Evolutionary conservation across 2,888 invertebrate genomes (phyloP), one percentile per base, ranked within the genome.

Genomic region (Synergus japonicus): DNA sequence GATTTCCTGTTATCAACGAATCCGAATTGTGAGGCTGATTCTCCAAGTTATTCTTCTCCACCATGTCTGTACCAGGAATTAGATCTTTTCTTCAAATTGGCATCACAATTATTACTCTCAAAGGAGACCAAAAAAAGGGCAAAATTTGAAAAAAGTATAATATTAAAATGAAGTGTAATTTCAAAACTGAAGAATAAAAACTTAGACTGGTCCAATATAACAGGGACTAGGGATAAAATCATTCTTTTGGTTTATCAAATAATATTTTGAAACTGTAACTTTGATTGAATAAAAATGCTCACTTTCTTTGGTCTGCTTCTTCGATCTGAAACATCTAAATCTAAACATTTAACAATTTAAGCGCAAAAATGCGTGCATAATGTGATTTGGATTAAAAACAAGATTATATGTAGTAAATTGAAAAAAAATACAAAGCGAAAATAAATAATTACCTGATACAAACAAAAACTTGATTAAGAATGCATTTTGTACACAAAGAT

Each of bases 21-120:
- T 85, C 86, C 80, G 84, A 78, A 80, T 80, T 82, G 54, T 84
- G 80, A 78, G 83, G 82, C 44, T 81, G 85, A 76, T 76, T 82
- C 83, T 83, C 83, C 76, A 87, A 80, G 82, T 85, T 85, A 83
- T 86, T 87, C 79, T 66, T 82, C 81, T 85, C 86, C 83, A 85
- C 64, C 76, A 67, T 43, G 83, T 87, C 88, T 87, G 84, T 80
- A 76, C 76, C 83, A 85, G 83, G 79, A 83, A 86, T 82, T 76
- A 80, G 37, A 37, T 54, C 37, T 66, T 66, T 66, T 18, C 43
- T 66, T 73, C 37, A 54, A 54, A 73, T 29, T 10, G 9, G 2
- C 10, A 37, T 73, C 12, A 37, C 10, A 54, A 54, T 37, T 29
- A 15, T 54, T 29, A 9, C 46, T 54, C 12, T 73, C 46, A 69